A percentile compares a stretch with the other conserved stretches of the same genome.
These are phyloP conservation scores for Melanophora roralis DNA, from an alignment of 2,888 invertebrate genomes.

Conservation along the genomic window DNA sequence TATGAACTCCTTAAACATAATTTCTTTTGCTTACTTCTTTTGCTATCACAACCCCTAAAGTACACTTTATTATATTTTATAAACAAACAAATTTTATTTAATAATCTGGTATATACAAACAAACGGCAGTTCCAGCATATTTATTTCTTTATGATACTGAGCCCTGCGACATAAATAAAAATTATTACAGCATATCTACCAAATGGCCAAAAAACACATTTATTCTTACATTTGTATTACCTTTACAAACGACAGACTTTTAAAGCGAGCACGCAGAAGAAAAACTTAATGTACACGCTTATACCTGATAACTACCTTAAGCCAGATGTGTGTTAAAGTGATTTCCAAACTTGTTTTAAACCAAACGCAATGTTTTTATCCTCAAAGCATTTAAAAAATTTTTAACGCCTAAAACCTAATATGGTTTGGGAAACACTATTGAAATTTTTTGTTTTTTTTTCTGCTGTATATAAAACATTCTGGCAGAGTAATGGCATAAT, in stretches of 20 bases:
- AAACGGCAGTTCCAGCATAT: neutral
- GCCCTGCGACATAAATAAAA: constrained; percentile 47
- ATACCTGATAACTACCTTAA: constrained; percentile 59
- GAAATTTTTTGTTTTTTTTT: too few species aligned
- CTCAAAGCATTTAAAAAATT: too few species aligned
- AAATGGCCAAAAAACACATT: constrained; percentile 16
- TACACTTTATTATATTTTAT: constrained; percentile 8
- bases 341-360: neutral
- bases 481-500: constrained; percentile 33
- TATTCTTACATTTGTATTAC: neutral
- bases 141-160: constrained; percentile 49
- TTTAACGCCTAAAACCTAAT: too few species aligned
- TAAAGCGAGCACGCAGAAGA: constrained; percentile 3
- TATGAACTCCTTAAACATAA: neutral
- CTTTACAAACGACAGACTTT: neutral
- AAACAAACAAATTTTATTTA: constrained; percentile 14
- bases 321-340: constrained; percentile 14
- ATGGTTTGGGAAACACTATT: too few species aligned
- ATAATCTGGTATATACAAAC: constrained; percentile 11
- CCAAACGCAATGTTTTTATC: too few species aligned
- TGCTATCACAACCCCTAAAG: neutral
- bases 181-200: constrained; percentile 42
- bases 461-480: neutral
- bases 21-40: neutral
- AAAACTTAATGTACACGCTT: constrained; percentile 52